Percentiles rank a stretch among this genome's conserved stretches.
phyloP scores from a whole-genome alignment of 2,888 invertebrate species.

The Agonum fuliginosum region DNA sequence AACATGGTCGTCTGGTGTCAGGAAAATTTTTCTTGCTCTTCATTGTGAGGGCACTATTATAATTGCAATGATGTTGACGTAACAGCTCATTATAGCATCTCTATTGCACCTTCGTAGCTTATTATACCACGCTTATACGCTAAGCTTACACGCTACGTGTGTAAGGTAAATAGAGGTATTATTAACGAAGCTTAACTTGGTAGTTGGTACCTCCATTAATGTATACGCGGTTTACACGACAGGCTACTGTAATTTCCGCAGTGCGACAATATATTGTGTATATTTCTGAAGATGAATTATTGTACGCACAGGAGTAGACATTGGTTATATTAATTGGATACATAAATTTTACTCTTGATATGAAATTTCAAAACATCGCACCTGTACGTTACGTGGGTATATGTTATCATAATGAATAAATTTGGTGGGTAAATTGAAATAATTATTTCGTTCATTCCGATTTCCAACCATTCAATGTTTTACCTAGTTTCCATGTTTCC shows the following conservation, averaged over 20 bases:
- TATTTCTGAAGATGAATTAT: slow-evolving; percentile 18
- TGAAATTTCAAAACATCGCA: not conserved
- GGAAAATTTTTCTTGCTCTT: no score
- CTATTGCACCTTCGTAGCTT: not conserved
- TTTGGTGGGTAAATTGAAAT: no score
- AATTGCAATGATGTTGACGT: no score
- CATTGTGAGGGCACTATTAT: no score
- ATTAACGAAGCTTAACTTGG: not conserved
- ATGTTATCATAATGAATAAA: no score
- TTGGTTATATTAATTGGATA: slow-evolving; percentile 5
- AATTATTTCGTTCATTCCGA: no score
- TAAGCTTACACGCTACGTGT: not conserved
- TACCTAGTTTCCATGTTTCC: no score
- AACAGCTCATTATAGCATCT: no score
- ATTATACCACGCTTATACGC: not conserved
- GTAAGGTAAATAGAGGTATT: not conserved
- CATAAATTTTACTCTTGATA: not conserved
- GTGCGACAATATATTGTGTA: not conserved
- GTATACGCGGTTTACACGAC: not conserved
- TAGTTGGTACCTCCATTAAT: not conserved
- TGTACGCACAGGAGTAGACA: not conserved
- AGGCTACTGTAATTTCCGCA: slow-evolving; percentile 13
- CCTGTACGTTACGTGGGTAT: not conserved
- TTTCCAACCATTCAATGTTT: no score
- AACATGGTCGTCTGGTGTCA: no score